Evolutionary conservation across 2,797 vertebrate species (phyloP).

Genomic region (Etheostoma nigrum): DNA sequence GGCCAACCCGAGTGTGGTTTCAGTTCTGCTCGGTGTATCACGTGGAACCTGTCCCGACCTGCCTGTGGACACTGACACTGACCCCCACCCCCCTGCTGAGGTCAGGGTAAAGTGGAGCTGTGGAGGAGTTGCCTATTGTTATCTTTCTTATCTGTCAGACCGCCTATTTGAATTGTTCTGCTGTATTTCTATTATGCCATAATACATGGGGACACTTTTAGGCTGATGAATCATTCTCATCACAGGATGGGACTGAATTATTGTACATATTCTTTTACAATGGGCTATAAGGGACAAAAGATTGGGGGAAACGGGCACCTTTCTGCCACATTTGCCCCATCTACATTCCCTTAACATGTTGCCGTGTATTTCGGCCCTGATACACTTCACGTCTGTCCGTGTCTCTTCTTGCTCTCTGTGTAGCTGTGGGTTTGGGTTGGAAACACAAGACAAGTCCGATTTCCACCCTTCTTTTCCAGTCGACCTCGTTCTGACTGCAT

Average conservation of each 20-base stretch:
- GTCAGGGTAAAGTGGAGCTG: constrained; percentile 27
- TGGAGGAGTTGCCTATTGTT: constrained; percentile 31
- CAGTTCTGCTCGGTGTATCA: neutral
- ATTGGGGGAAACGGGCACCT: constrained; percentile 10
- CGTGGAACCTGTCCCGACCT: constrained; percentile 9
- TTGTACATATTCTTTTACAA: constrained; percentile 55
- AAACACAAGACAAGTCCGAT: constrained; percentile 9
- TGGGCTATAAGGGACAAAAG: constrained; percentile 54
- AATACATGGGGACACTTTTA: constrained; percentile 36
- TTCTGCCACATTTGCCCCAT: constrained; percentile 34
- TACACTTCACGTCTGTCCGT: constrained; percentile 44
- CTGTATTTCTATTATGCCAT: constrained; percentile 54
- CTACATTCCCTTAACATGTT: constrained; percentile 67
- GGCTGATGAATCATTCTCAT: constrained; percentile 36
- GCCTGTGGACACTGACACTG: constrained; percentile 35
- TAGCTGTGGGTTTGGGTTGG: constrained; percentile 16
- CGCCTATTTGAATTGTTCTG: constrained; percentile 46
- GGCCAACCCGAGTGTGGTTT: constrained; percentile 13
- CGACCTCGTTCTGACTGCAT: constrained; percentile 43
- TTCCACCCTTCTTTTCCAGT: constrained; percentile 16
- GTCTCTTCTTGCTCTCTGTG: constrained; percentile 22
- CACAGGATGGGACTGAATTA: constrained; percentile 32
- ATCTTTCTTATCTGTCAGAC: constrained; percentile 13
- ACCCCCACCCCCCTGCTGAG: neutral
- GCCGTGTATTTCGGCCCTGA: constrained; percentile 53